Evolutionary conservation across 1,140 invertebrate species (phyloP), one percentile per base, ranked within the genome.

Genomic region (Matsumurasca onukii): DNA sequence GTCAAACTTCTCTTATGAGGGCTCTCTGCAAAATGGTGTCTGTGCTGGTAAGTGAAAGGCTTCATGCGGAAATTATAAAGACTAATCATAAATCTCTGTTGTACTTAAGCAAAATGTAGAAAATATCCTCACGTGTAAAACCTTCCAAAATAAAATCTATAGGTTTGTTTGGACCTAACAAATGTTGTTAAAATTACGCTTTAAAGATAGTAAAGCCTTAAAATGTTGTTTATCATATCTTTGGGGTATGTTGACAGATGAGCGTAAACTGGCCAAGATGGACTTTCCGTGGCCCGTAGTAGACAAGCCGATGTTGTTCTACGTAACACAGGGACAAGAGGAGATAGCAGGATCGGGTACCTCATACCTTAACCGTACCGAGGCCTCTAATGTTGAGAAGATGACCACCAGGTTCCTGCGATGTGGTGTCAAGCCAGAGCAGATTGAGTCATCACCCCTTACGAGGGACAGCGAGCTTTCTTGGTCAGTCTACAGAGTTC

Each of bases 1-100:
- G 0, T 99, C 97, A 0, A 99, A 99, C 79, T 98, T 99, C 80
- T 99, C 99, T 78, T 99, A 99, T 78, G 98, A 99, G 79, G 98
- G 98, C 0, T 97, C 94, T 1, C 83, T 99, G 27, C 98, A 99
- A 79, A 99, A 99, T 81, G 98, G 98, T 1, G 97, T 99, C 1
- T 97, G 95, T 74, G 93, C 96, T 15, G 85, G 87, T 87, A 78
- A 75, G 73, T 65, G 66, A 55, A n/a, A n/a, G n/a, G n/a, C n/a
- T n/a, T n/a, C n/a, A n/a, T n/a, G n/a, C n/a, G n/a, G n/a, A n/a
- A n/a, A n/a, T n/a, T n/a, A n/a, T n/a, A n/a, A n/a, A n/a, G n/a
- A n/a, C n/a, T n/a, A n/a, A n/a, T n/a, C n/a, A n/a, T n/a, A n/a
- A n/a, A n/a, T n/a, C n/a, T n/a, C n/a, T n/a, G n/a, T n/a, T n/a